These are phyloP conservation scores for Pimephales promelas DNA, from an alignment of 2,113 vertebrate genomes.

Conservation along the genomic window DNA sequence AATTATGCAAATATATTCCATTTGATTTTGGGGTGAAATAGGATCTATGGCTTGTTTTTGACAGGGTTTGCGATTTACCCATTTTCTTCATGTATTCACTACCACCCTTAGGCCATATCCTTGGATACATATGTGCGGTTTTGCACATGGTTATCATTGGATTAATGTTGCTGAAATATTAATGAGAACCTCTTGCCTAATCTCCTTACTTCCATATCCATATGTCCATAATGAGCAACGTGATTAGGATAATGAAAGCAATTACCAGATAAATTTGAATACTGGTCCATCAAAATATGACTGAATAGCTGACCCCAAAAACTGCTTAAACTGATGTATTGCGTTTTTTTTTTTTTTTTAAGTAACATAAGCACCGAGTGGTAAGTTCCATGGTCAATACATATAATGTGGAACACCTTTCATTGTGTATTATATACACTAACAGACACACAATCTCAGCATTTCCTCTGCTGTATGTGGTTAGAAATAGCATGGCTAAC, in stretches of 20 bases:
- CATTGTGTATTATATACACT: neutral
- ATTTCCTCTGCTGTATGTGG: conserved; percentile 8
- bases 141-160: conserved; percentile 22
- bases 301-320: neutral
- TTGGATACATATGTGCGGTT: conserved; percentile 2
- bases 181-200: conserved; percentile 23
- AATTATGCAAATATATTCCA: no score
- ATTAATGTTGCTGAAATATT: conserved; percentile 27
- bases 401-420: neutral
- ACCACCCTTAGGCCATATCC: neutral
- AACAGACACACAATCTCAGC: neutral
- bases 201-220: neutral
- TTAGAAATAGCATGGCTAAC: conserved; percentile 58
- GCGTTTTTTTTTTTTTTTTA: rapidly evolving
- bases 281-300: neutral
- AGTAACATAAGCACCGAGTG: neutral
- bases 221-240: neutral
- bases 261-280: neutral
- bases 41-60: neutral
- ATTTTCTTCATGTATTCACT: neutral
- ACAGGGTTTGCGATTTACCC: neutral
- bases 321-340: neutral
- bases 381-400: neutral
- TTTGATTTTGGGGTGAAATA: neutral
- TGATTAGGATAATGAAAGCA: conserved; percentile 26